Evolutionary conservation across 2,888 invertebrate genomes (phyloP).

Genomic region (Abrostola tripartita): DNA sequence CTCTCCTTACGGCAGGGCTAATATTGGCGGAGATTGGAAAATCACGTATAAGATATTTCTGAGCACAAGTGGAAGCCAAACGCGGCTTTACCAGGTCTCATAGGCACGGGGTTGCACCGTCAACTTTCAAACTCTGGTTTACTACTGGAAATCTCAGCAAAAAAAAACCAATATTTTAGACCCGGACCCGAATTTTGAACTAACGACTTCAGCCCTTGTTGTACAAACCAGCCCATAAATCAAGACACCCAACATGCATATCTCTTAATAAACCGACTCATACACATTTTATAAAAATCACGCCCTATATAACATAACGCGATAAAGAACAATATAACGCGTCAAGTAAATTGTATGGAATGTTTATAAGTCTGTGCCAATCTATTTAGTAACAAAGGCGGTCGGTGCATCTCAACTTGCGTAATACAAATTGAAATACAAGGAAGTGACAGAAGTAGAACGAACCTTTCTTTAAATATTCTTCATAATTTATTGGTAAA

Average conservation of each 20-base stretch:
- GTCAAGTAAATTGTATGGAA: constrained; percentile 59
- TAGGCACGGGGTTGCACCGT: no score
- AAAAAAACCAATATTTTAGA: no score
- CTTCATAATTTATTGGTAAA: constrained; percentile 32
- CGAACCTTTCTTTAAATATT: constrained; percentile 53
- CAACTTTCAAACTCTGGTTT: no score
- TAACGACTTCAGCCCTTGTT: no score
- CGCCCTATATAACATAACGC: constrained; percentile 21
- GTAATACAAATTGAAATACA: constrained; percentile 67
- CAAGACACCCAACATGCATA: neutral
- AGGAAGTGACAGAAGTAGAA: constrained; percentile 63
- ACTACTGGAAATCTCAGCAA: no score
- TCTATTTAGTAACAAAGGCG: constrained; percentile 67
- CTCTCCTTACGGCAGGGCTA: no score
- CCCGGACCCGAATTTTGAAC: no score
- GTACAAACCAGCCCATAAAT: no score
- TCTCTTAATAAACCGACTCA: constrained; percentile 20
- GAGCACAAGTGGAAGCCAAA: no score
- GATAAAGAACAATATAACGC: constrained; percentile 26
- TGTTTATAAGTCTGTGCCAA: constrained; percentile 63
- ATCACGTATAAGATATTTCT: no score
- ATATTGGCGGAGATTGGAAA: no score
- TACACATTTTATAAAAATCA: constrained; percentile 17
- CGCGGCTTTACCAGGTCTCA: no score
- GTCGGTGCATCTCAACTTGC: constrained; percentile 70